Base-by-base conservation (phyloP, 2,113 vertebrate species). In the cat (Felis catus) region DNA sequence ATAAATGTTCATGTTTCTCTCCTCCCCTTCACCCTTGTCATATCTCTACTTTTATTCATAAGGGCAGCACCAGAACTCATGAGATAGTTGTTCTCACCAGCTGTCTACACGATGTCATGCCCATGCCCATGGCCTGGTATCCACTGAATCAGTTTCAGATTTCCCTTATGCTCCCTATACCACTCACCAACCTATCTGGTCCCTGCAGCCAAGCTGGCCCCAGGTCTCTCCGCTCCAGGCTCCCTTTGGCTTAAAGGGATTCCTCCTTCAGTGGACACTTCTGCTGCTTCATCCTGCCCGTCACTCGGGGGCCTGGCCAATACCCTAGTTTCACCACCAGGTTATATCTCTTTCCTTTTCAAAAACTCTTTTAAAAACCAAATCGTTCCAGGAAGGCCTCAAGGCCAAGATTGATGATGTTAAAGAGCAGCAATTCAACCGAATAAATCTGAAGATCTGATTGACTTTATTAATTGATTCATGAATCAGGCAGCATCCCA, bases 291-390 rank as follows among this genome's bases (percentile, higher is more conserved):
- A 12, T 11, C 7, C 33, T 19, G 6, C n/a, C 80, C 2, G 0
- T 73, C 39, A 31, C 33, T 90, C 87, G 86, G 16, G 39, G 53
- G 19, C 76, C 73, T 51, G 18, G 25, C 61, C 51, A 74, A 21
- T 65, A 19, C 23, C 41, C 65, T 84, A 55, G 53, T 94, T 87
- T 81, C 45, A 15, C 25, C 4, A 21, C 33, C 41, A 11, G 16
- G 5, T 41, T 68, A 25, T 21, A 12, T 36, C 70, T 39, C 63
- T 76, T 86, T 68, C 5, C 63, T 97, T 79, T 63, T 88, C 25
- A 74, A 63, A 85, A 36, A 58, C 7, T 82, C n/a, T 84, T 25
- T 63, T 66, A 55, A 91, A 97, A 96, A 76, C 19, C 76, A 71
- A 3, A 51, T 86, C 73, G 25, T 91, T 91, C 45, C 29, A 73